Conservation (phyloP, 2,797 vertebrate species). For the Kryptolebias ocellatus region DNA sequence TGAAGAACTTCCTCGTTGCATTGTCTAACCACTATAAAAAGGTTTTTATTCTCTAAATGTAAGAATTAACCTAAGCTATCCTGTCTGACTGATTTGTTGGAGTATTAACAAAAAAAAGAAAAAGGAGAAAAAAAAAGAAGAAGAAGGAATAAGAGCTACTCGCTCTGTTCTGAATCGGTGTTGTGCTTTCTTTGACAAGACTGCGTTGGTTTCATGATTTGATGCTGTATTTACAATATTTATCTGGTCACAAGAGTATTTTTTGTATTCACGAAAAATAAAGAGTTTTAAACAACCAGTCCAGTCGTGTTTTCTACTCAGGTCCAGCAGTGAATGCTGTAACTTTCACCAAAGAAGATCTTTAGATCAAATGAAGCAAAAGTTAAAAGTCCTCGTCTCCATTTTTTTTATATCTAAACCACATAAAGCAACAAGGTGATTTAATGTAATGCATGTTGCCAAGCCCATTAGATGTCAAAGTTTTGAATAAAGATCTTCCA, state of each 20-base stretch:
- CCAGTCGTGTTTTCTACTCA: neutral
- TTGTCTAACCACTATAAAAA: constrained; percentile 62
- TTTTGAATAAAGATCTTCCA: too few species aligned
- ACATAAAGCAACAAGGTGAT: too few species aligned
- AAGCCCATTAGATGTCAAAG: too few species aligned
- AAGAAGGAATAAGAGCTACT: constrained; percentile 60
- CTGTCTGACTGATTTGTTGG: constrained; percentile 78
- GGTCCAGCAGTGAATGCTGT: too few species aligned
- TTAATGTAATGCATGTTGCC: too few species aligned
- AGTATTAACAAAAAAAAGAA: constrained; percentile 59
- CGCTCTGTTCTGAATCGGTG: constrained; percentile 78
- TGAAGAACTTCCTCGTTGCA: constrained; percentile 62
- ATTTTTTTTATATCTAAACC: too few species aligned
- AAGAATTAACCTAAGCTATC: constrained; percentile 71
- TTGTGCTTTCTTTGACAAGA: constrained; percentile 81
- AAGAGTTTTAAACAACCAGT: constrained; percentile 77
- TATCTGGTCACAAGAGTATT: constrained; percentile 88
- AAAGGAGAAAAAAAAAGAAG: too few species aligned
- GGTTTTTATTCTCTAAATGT: constrained; percentile 75
- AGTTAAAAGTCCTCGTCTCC: too few species aligned
- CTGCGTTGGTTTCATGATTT: constrained; percentile 78
- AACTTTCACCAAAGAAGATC: neutral
- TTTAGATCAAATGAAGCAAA: too few species aligned
- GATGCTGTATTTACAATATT: constrained; percentile 82
- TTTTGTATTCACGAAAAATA: constrained; percentile 88